Percentiles rank a stretch among this genome's conserved stretches.
These are phyloP conservation scores for Anoura caudifer DNA, from an alignment of 2,113 vertebrate species.

Conservation along the genomic window DNA sequence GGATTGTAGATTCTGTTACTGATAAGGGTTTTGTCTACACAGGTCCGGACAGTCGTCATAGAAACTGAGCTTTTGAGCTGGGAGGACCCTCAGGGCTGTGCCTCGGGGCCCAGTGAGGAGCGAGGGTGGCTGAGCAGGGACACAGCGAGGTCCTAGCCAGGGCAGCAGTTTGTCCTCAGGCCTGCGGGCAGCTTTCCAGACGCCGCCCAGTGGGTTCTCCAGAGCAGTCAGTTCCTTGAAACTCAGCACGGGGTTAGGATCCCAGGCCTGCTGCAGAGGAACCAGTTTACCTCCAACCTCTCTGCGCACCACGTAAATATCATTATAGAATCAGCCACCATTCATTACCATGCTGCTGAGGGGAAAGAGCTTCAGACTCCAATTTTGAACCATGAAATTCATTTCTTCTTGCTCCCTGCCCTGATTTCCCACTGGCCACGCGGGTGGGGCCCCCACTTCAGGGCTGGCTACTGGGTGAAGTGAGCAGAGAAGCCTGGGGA, in stretches of 20 bases:
- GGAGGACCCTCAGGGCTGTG: not conserved
- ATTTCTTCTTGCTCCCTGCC: not conserved
- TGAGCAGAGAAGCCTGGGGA: not conserved
- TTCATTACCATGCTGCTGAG: not conserved
- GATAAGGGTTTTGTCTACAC: not conserved
- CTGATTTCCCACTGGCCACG: not conserved
- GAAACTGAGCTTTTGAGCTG: not conserved
- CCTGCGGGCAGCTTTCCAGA: not conserved
- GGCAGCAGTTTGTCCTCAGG: not conserved
- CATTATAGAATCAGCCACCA: not conserved
- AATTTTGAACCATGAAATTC: not conserved
- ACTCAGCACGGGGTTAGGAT: not conserved
- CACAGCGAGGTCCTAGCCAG: not conserved
- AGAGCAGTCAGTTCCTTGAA: not conserved
- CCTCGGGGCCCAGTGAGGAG: not conserved
- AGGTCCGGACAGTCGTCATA: not conserved
- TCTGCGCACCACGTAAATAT: not conserved
- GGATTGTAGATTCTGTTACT: not conserved
- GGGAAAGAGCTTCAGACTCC: not conserved
- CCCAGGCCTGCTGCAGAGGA: not conserved
- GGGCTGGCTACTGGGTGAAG: not conserved
- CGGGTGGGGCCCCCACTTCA: not conserved
- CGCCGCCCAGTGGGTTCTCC: not conserved
- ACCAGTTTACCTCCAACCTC: not conserved
- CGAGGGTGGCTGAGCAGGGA: fast-evolving